Base-by-base conservation (phyloP, 2,797 vertebrate species). In the Ispidina picta region DNA sequence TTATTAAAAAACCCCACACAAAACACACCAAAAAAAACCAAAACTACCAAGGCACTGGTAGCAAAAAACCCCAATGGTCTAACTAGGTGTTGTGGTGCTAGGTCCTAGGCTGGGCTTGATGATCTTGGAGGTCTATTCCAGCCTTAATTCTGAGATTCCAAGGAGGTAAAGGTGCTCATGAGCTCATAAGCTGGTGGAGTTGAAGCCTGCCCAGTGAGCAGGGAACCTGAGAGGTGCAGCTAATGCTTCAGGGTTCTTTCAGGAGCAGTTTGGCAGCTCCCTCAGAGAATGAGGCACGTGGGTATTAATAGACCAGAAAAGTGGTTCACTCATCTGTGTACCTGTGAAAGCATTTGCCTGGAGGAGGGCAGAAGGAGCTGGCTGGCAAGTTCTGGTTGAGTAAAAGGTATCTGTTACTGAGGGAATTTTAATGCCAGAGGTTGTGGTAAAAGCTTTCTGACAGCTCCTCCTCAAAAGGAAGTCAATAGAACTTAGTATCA, bases 171-270 rank as follows among this genome's bases (percentile, higher is more conserved):
- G 64, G 20, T 1, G 0, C 35, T 35, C 35, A 35, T 35, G 10
- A 35, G 35, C 35, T 35, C 49, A 63, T 76, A 55, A 33, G 10
- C 63, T 41, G 8, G 3, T 3, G 31, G 60, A 60, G 14, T 9
- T 56, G 62, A 79, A 88, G 29, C 23, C 55, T 51, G 48, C 72
- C 26, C 8, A 0, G 59, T 39, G 48, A 41, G 43, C 65, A 71
- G 59, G 41, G 39, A 94, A 93, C 70, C 70, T 14, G 85, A 89
- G 90, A 72, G 43, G 59, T 78, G 80, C 90, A 86, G 73, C 39
- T 78, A 75, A 92, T 93, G 70, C 86, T 89, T 49, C 5, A 2
- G n/a, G 21, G 35, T 3, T 15, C 62, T 83, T 71, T 59, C 23
- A 5, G 16, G 63, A 71, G 37, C 2, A 2, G 39, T 55, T 83